These are phyloP conservation scores for Cyprinella venusta DNA, from an alignment of 2,797 vertebrate genomes.

Conservation along the genomic window DNA sequence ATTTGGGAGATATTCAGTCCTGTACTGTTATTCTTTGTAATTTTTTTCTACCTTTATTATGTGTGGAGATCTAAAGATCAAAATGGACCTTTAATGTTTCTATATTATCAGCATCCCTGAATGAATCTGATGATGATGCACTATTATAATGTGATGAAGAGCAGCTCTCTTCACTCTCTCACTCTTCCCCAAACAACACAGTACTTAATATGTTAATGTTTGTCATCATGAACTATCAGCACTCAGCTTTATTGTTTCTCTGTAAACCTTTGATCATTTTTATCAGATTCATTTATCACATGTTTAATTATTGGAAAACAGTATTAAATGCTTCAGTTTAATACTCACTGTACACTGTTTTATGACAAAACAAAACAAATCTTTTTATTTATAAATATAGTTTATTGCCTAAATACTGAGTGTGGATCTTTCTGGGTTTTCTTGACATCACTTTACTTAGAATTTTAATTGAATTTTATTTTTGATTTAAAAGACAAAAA, in stretches of 20 bases:
- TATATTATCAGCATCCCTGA: constrained; percentile 2
- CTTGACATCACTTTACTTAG: no score
- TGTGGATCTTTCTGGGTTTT: constrained; percentile 19
- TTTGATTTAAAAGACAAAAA: no score
- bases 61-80: not conserved
- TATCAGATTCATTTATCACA: constrained; percentile 58
- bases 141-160: constrained; percentile 12
- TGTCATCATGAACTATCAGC: constrained; percentile 59
- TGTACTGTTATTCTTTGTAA: not conserved
- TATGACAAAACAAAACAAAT: constrained; percentile 61
- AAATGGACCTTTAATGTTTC: constrained; percentile 11
- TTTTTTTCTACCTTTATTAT: not conserved
- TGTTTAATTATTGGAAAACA: constrained; percentile 61
- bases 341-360: constrained; percentile 66
- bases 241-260: constrained; percentile 54
- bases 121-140: constrained; percentile 17
- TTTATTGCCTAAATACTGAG: constrained; percentile 64
- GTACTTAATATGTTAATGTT: constrained; percentile 44
- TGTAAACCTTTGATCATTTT: constrained; percentile 49
- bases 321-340: constrained; percentile 61
- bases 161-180: constrained; percentile 47
- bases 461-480: no score
- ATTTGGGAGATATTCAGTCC: not conserved
- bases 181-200: constrained; percentile 48
- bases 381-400: constrained; percentile 75